Conservation (phyloP, 2,888 invertebrate species). For the Athrips mouffetella region DNA sequence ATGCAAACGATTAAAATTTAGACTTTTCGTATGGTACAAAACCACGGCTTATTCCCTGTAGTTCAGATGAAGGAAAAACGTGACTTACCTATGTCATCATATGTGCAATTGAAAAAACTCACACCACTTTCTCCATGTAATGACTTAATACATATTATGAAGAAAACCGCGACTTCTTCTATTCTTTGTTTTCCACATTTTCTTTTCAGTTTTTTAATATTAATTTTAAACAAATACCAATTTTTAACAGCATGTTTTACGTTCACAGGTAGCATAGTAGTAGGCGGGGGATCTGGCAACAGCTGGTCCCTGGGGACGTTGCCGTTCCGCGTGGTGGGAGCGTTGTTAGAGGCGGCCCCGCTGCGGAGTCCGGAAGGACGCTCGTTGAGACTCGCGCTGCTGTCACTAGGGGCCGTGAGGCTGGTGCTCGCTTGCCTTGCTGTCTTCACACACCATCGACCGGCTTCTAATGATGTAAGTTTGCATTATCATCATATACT, state of each 20-base stretch:
- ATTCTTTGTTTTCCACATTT: neutral
- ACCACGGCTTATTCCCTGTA: no score
- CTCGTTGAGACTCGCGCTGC: conserved; percentile 85
- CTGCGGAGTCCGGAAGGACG: conserved; percentile 87
- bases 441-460: conserved; percentile 90
- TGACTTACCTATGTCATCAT: no score
- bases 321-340: conserved; percentile 88
- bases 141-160: no score
- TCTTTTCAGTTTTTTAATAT: neutral
- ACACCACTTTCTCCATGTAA: no score
- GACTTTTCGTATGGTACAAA: no score
- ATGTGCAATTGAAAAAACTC: no score
- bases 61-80: no score
- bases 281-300: conserved; percentile 38
- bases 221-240: neutral
- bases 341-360: conserved; percentile 86
- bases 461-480: conserved; percentile 61
- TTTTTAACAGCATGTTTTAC: no score
- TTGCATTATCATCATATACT: neutral
- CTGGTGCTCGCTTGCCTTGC: conserved; percentile 92
- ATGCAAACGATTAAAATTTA: no score
- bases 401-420: conserved; percentile 91
- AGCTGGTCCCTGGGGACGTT: conserved; percentile 74
- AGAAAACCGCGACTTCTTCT: no score
- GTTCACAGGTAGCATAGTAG: conserved; percentile 53